Base-by-base conservation (phyloP, 35 echinoderm and acorn worm genomes). In the Ptychodera flava region DNA sequence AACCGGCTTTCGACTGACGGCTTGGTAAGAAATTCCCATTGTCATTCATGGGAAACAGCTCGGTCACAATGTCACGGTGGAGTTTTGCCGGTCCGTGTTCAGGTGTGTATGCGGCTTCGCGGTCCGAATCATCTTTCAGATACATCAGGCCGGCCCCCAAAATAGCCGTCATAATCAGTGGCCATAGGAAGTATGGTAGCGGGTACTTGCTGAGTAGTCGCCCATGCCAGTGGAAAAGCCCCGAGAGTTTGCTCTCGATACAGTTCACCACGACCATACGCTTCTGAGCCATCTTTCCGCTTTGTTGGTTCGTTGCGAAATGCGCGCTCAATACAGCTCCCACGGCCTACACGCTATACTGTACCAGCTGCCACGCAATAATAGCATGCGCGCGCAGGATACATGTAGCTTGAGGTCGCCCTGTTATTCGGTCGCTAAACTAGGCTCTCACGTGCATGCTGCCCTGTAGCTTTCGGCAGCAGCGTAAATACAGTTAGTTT, bases 71-170 rank as follows among this genome's bases (percentile, higher is more conserved):
- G 30, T 81, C 38, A 22, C 89, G 29, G 16, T 91, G 83, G 28
- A 78, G 35, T 33, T 86, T 85, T 0, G 81, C 84, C 53, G 37
- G 78, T 36, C 83, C 89, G 34, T 86, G 85, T 75, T 78, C 30
- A 16, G 89, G 89, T 27, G 84, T 85, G 75, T 86, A 91, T 1
- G 86, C 35, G 14, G 29, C 77, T 52, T 91, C 89, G 1, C 85
- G 27, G 35, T 82, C 85, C 1, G 36, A 31, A 36, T 85, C 80
- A 1, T 85, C 32, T 16, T 78, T 35, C 28, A 92, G 33, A 34
- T 82, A 87, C 31, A 92, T 52, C 34, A 92, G 33, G 16, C 90
- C 90, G 31, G 30, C 33, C 30, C 85, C 86, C 10, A 88, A 35
- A 37, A 76, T 83, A 1, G 34, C 53, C 16, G 86, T 83, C 1